Evolutionary conservation across 2,888 invertebrate species (phyloP), one percentile per base, ranked within the genome.

Genomic region (Cephonodes hylas): DNA sequence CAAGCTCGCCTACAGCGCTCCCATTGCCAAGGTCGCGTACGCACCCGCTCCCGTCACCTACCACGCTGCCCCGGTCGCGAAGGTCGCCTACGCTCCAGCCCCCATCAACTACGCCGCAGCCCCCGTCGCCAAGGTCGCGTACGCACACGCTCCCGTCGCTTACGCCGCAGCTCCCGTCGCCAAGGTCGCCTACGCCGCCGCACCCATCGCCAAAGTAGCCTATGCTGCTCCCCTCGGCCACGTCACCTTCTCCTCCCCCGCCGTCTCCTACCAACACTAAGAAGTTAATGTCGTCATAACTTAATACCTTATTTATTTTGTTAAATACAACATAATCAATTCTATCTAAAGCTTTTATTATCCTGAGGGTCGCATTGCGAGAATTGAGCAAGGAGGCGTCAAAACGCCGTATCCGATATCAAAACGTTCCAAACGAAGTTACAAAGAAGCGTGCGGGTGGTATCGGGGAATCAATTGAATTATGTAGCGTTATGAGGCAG

Each of bases 391-490:
- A 88, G 86, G 81, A 89, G 86, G 86, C 86, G 88, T 88, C 83
- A 85, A 86, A 89, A 77, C 85, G 84, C 76, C 79, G 90, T 87
- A 92, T 92, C 91, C 86, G 89, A 92, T 92, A 92, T 91, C 91
- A 91, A 91, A 91, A 91, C 89, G 91, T 76, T 86, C 74, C 75
- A 89, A 91, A 92, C 87, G 89, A 91, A 91, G 91, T 92, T 92
- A 91, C 75, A 73, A 81, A 80, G 83, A 86, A 89, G 88, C 89
- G 89, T 90, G 91, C 85, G 89, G 89, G 88, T 88, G 89, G 91
- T 89, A 90, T 89, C 83, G 89, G 90, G 86, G 88, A 88, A 90
- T 88, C 89, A 91, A 92, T 91, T 90, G 91, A 90, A 89, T 92
- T 91, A 91, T 84, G 89, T 88, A 86, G 83, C 90, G 86, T 91